Percentiles rank a stretch among this genome's conserved stretches.
phyloP scores from a whole-genome alignment of 2,888 invertebrate species.

The Formica aserva region DNA sequence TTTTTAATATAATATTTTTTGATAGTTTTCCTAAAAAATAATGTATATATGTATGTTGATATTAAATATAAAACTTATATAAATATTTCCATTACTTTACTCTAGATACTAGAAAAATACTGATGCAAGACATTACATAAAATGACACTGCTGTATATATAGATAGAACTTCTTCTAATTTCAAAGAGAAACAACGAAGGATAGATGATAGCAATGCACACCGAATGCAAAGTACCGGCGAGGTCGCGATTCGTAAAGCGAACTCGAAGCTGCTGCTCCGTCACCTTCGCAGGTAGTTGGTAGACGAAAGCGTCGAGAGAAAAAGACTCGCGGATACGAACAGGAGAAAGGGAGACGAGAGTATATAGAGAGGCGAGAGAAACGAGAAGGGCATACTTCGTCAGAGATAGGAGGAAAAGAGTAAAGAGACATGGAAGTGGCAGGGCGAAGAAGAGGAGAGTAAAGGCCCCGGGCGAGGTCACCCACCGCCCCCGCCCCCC shows the following conservation, averaged over 20 bases:
- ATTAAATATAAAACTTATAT: not conserved
- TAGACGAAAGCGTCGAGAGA: slow-evolving; percentile 61
- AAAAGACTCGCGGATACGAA: slow-evolving; percentile 48
- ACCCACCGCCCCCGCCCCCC: slow-evolving; percentile 82
- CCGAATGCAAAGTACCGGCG: slow-evolving; percentile 70
- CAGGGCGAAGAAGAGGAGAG: slow-evolving; percentile 76
- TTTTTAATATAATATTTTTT: not conserved
- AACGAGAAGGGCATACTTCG: slow-evolving; percentile 16
- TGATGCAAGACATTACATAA: not conserved
- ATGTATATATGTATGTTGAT: not conserved
- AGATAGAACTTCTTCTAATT: slow-evolving; percentile 61
- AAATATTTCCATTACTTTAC: not conserved
- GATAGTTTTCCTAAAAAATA: not conserved
- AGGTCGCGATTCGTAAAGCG: slow-evolving; percentile 70
- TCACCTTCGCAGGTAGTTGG: slow-evolving; percentile 80
- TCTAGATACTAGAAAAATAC: not conserved
- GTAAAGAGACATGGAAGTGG: slow-evolving; percentile 58
- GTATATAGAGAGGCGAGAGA: slow-evolving; percentile 19
- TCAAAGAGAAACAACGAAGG: slow-evolving; percentile 1
- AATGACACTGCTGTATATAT: slow-evolving; percentile 34
- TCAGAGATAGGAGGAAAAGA: slow-evolving; percentile 58
- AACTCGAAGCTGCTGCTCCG: slow-evolving; percentile 63
- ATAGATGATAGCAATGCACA: slow-evolving; percentile 50
- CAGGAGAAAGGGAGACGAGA: slow-evolving; percentile 39
- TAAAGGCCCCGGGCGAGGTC: slow-evolving; percentile 85